Evolutionary conservation across 2,888 invertebrate genomes (phyloP).

Genomic region (Selenia dentaria): DNA sequence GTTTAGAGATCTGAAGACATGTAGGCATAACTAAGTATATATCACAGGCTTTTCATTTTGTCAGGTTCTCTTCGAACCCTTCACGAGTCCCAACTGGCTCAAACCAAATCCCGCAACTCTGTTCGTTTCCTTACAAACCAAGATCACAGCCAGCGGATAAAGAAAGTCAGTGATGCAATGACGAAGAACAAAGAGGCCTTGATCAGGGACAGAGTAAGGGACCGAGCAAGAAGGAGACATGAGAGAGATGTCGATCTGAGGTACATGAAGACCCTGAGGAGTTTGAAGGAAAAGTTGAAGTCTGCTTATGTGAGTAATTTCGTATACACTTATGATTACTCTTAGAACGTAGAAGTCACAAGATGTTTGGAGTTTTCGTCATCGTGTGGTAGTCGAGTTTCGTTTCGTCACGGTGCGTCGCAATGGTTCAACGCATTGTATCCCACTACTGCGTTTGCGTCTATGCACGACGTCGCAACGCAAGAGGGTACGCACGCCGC

Average conservation of each 20-base stretch:
- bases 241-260: constrained; percentile 32
- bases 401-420: too few relatives aligned
- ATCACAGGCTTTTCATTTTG: too few relatives aligned
- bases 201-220: neutral
- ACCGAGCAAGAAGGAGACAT: constrained; percentile 11
- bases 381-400: too few relatives aligned
- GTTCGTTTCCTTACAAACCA: neutral
- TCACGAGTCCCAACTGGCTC: neutral
- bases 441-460: too few relatives aligned
- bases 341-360: too few relatives aligned
- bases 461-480: too few relatives aligned
- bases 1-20: too few relatives aligned
- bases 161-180: constrained; percentile 6
- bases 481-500: too few relatives aligned
- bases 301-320: constrained; percentile 27
- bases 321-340: too few relatives aligned
- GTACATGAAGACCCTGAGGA: constrained; percentile 34
- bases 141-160: neutral
- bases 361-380: too few relatives aligned
- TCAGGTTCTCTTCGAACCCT: neutral
- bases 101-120: neutral
- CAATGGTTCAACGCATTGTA: too few relatives aligned
- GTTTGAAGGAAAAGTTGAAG: constrained; percentile 29
- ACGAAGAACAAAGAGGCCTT: constrained; percentile 4
- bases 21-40: too few relatives aligned